phyloP scores from a whole-genome alignment of 2,888 invertebrate species.

The Epistrophe eligans region DNA sequence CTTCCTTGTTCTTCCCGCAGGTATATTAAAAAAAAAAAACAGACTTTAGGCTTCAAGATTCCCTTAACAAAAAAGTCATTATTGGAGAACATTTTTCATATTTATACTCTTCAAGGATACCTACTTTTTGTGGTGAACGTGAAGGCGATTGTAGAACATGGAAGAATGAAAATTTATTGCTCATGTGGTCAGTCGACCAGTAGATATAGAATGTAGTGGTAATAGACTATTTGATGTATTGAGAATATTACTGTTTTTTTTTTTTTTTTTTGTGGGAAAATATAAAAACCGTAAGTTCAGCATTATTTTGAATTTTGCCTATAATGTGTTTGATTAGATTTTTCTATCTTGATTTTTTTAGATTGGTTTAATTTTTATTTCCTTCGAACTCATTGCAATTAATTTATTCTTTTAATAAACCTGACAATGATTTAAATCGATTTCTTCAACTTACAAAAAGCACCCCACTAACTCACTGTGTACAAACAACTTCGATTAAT shows the following conservation, averaged over 20 bases:
- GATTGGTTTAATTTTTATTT: too few relatives aligned
- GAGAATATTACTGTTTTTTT: conserved; percentile 29
- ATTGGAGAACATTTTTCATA: conserved; percentile 46
- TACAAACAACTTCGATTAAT: conserved; percentile 63
- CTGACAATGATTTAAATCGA: neutral
- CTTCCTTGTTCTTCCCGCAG: conserved; percentile 6
- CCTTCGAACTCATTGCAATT: neutral
- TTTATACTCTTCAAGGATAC: conserved; percentile 31
- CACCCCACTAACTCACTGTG: conserved; percentile 24
- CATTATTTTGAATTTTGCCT: conserved; percentile 33
- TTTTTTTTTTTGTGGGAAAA: neutral
- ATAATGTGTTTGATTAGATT: conserved; percentile 42
- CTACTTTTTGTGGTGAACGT: conserved; percentile 15
- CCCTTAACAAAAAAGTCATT: conserved; percentile 46
- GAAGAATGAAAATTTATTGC: conserved; percentile 46
- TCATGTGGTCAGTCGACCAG: conserved; percentile 25
- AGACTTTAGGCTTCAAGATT: conserved; percentile 10
- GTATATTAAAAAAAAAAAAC: neutral
- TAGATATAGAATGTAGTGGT: conserved; percentile 14
- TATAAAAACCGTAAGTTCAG: conserved; percentile 14
- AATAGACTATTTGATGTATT: conserved; percentile 53
- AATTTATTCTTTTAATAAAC: neutral
- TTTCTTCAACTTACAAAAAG: conserved; percentile 17
- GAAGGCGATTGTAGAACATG: neutral
- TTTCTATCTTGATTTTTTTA: neutral